Base-by-base conservation (phyloP, 1,140 invertebrate species). In the Drosophila obscura region DNA sequence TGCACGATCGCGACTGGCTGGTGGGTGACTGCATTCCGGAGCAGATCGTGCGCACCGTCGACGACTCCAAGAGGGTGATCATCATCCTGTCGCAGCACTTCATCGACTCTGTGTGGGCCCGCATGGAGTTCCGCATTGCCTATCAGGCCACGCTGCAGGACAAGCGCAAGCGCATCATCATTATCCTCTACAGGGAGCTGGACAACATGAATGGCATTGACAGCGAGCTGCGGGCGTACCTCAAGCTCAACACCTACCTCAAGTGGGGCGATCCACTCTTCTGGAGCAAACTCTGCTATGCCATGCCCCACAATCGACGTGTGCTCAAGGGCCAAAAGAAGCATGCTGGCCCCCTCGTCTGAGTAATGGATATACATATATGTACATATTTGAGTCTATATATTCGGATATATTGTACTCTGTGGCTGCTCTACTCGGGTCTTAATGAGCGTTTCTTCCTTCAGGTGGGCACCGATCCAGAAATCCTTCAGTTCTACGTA, bases 161-260 rank as follows among this genome's bases (percentile, higher is more conserved):
- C 76, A 94, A 94, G 16, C 93, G 94, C n/a, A 94, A 94, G 13
- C 92, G 96, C 45, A 93, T 97, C 1, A 96, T 98, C 45, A 93
- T 98, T 0, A 94, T 98, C 8, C 84, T 98, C 0, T 94, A 96
- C 63, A 96, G 95, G 1, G 96, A 97, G 24, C 92, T 96, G 1
- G 93, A 94, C 5, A 91, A 94, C 0, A 92, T 93, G 6, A 93
- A 94, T 0, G 92, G 94, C 35, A 88, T 97, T 31, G 96, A 96
- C 71, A 92, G 94, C 2, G 96, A 97, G 73, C 91, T 98, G 7
- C 93, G 94, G 51, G 93, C 94, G 0, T 97, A 98, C 78, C 90
- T 98, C 1, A 94, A 94, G 15, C 96, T 95, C 72, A 98, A 97
- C 89, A 98, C 97, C 0, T 98, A 97, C 79, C 93, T 98, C 0